Evolutionary conservation across 2,888 invertebrate species (phyloP), one percentile per base, ranked within the genome.

Genomic region (Orchesellides sinensis): DNA sequence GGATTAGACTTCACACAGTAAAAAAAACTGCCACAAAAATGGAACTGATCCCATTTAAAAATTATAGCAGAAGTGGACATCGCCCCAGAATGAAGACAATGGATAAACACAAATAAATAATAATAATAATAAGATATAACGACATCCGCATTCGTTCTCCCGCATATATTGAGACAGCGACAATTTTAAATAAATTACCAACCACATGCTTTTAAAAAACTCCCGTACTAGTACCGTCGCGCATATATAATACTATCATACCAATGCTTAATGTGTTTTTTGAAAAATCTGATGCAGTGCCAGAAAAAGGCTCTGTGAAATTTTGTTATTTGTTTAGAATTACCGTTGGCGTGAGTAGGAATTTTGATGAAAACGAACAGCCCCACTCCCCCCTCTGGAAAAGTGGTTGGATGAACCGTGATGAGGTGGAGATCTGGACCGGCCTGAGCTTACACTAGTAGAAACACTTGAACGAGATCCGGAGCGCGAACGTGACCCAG

Each of bases 401-500:
- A 84, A 87, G 84, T 86, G 86, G 68, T 74, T 75, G 78, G 85
- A 75, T 74, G 85, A 80, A 84, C 83, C 82, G 72, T 87, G 88
- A 75, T 86, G 82, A 82, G 82, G 87, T 79, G 88, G 85, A 85
- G 87, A 87, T 87, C 88, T 86, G 77, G 87, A 87, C 66, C 90
- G 91, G 89, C 90, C 92, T 91, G 91, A 91, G 91, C 91, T 90
- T 91, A 90, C 92, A 93, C 91, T 92, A 92, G 91, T 92, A 93
- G 91, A 87, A 79, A 92, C 92, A 90, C 92, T 93, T 90, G 89
- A 89, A 85, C 89, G 89, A 79, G 90, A 90, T 88, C 90, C 90
- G 86, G 89, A 89, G 69, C 89, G 89, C 73, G 90, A 91, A 77
- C 89, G 88, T 52, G 90, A 90, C 63, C 89, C 88, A 29, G 72